phyloP scores from a whole-genome alignment of 2,888 invertebrate species.

The Bembecia ichneumoniformis region DNA sequence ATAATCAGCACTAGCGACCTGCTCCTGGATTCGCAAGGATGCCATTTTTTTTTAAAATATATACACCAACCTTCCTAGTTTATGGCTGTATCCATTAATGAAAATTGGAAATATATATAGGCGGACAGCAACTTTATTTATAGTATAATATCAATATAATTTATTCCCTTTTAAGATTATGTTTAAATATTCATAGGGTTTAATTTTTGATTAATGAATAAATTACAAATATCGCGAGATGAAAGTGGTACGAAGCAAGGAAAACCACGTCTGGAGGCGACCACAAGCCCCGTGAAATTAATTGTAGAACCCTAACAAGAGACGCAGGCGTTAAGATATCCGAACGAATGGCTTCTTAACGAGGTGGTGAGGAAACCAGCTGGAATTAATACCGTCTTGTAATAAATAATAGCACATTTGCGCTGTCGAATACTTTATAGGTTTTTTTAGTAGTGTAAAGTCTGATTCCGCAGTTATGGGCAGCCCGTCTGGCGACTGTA shows the following conservation, averaged over 20 bases:
- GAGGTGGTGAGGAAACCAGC: slow-evolving; percentile 19
- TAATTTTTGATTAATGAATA: no score
- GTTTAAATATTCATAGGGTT: neutral
- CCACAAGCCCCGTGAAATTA: slow-evolving; percentile 60
- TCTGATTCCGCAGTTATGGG: no score
- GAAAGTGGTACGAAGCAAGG: slow-evolving; percentile 25
- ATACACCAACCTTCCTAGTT: no score
- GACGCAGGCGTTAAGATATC: slow-evolving; percentile 40
- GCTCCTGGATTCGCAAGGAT: no score
- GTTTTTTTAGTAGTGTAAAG: no score
- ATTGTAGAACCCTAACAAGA: slow-evolving; percentile 42
- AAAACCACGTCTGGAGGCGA: slow-evolving; percentile 45
- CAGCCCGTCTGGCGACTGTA: no score
- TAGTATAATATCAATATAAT: neutral
- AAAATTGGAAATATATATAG: no score
- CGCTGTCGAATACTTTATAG: no score
- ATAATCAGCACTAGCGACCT: no score
- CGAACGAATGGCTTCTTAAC: slow-evolving; percentile 47
- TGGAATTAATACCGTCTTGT: slow-evolving; percentile 6
- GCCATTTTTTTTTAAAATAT: no score
- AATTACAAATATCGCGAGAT: neutral
- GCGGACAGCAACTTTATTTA: neutral
- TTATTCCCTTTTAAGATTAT: neutral
- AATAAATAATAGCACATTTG: no score
- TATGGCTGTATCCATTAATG: no score